Evolutionary conservation across 2,113 vertebrate species (phyloP).

Genomic region (Platycercus adscitus): DNA sequence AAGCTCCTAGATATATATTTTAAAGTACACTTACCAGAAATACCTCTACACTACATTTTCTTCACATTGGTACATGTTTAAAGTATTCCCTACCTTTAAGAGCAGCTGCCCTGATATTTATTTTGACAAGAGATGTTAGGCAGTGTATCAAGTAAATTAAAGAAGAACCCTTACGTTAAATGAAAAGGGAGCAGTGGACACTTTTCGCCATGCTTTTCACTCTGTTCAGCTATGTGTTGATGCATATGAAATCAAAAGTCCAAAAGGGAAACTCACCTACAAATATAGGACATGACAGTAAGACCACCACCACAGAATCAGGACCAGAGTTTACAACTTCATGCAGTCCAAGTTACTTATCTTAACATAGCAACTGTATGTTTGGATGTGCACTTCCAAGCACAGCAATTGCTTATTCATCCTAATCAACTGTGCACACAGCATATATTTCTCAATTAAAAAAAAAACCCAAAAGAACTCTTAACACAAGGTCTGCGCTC

Average conservation of each 20-base stretch:
- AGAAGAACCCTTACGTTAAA: neutral
- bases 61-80: conserved; percentile 45
- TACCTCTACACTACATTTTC: conserved; percentile 45
- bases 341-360: neutral
- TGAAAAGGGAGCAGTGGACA: neutral
- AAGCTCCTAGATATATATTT: conserved; percentile 76
- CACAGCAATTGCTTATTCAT: neutral
- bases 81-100: conserved; percentile 32
- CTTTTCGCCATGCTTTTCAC: neutral
- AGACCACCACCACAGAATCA: neutral
- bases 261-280: neutral
- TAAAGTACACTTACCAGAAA: conserved; percentile 71
- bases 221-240: neutral
- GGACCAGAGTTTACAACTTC: neutral
- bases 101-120: conserved; percentile 2
- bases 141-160: neutral
- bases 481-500: neutral
- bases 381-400: neutral
- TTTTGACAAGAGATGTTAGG: neutral
- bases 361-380: neutral
- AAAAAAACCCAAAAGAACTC: neutral
- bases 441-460: conserved; percentile 23
- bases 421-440: conserved; percentile 10
- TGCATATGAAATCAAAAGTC: neutral
- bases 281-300: neutral